phyloP scores from a whole-genome alignment of 1,140 invertebrate species.

The Monochamus saltuarius region DNA sequence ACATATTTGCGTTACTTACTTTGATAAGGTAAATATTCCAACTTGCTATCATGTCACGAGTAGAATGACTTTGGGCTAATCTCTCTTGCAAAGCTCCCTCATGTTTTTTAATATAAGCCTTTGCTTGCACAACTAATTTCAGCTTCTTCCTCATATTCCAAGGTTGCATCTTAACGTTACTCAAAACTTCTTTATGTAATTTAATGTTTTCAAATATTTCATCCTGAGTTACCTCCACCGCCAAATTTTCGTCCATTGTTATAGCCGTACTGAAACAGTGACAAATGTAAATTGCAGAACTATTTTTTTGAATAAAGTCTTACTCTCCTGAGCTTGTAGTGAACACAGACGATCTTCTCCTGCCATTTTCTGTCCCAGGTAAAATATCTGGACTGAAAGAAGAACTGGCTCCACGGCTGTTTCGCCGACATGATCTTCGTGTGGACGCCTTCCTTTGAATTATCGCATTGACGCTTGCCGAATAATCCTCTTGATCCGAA shows the following conservation, averaged over 20 bases:
- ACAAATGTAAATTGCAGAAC: no score
- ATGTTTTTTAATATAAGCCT: conserved; percentile 82
- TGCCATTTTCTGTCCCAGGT: conserved; percentile 36
- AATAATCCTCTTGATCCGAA: conserved; percentile 76
- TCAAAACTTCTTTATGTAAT: conserved; percentile 90
- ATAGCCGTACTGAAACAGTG: conserved; percentile 64
- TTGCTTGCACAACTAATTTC: conserved; percentile 81
- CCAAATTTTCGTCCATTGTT: conserved; percentile 68
- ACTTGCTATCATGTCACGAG: conserved; percentile 79
- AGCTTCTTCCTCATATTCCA: conserved; percentile 86
- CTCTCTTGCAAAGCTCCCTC: conserved; percentile 87
- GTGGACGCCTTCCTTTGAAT: conserved; percentile 72
- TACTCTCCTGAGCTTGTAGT: conserved; percentile 85
- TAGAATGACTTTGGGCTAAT: conserved; percentile 82
- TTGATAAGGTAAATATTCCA: conserved; percentile 66
- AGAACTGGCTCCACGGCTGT: conserved; percentile 66
- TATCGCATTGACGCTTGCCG: conserved; percentile 76
- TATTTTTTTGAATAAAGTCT: conserved; percentile 39
- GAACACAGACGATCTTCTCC: conserved; percentile 75
- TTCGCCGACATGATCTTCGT: conserved; percentile 60
- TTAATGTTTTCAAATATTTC: conserved; percentile 89
- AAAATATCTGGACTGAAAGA: conserved; percentile 63
- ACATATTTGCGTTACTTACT: conserved; percentile 21
- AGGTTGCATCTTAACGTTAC: conserved; percentile 84
- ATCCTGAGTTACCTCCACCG: conserved; percentile 68